Conservation (phyloP, 30 jellyfish, hydroid and myxozoan genomes). For the Hydractinia echinata region DNA sequence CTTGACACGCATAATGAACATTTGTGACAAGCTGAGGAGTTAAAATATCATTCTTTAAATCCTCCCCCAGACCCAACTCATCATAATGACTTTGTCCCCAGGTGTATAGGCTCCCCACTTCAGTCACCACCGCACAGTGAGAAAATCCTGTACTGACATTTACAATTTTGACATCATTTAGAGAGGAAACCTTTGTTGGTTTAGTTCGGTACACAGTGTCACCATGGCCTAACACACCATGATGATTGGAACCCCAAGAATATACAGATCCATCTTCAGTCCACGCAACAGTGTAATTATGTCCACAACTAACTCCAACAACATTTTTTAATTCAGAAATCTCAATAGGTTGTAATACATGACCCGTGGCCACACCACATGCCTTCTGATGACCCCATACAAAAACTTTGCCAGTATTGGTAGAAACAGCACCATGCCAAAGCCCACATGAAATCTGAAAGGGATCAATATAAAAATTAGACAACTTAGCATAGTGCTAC, state of each 20-base stretch:
- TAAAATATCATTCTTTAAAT: neutral
- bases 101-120: neutral
- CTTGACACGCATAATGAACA: neutral
- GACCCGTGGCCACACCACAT: neutral
- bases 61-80: slow-evolving; percentile 14
- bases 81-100: slow-evolving; percentile 8
- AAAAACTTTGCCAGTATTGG: slow-evolving; percentile 4
- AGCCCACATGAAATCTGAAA: slow-evolving; percentile 30
- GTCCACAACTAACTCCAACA: slow-evolving; percentile 23
- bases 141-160: slow-evolving; percentile 20
- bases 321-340: slow-evolving; percentile 10
- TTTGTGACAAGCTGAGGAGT: neutral
- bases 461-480: too few relatives aligned
- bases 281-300: slow-evolving; percentile 21
- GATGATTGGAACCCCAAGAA: slow-evolving; percentile 28
- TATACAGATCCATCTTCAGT: slow-evolving; percentile 11
- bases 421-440: slow-evolving; percentile 23
- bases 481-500: too few relatives aligned
- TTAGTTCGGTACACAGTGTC: neutral
- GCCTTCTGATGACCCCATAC: slow-evolving; percentile 29
- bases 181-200: slow-evolving; percentile 12
- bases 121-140: slow-evolving; percentile 27
- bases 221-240: slow-evolving; percentile 38
- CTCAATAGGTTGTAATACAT: neutral
- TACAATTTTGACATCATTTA: neutral